phyloP scores from a whole-genome alignment of 2,797 vertebrate species.

The Hydrolagus colliei region DNA sequence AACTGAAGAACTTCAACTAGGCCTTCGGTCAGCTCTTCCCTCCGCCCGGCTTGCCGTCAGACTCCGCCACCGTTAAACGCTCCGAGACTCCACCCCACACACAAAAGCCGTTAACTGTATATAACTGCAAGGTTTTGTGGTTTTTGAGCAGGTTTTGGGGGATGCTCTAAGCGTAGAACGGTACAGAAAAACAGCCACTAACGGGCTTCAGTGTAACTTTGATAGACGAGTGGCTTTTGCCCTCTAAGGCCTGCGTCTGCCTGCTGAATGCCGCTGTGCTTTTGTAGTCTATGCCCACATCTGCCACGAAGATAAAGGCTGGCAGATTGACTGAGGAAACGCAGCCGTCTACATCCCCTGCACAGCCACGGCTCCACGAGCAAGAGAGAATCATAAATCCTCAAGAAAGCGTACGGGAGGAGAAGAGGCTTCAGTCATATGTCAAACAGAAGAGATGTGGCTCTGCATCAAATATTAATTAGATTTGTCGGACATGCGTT shows the following conservation, averaged over 20 bases:
- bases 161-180: background rate
- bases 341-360: slow-evolving; percentile 32
- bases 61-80: too few species aligned
- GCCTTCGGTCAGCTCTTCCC: too few species aligned
- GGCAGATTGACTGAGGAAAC: slow-evolving; percentile 38
- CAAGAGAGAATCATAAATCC: slow-evolving; percentile 18
- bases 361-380: slow-evolving; percentile 35
- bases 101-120: too few species aligned
- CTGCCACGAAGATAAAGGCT: slow-evolving; percentile 36
- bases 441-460: slow-evolving; percentile 28
- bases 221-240: background rate
- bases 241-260: slow-evolving; percentile 25
- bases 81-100: too few species aligned
- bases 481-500: slow-evolving; percentile 41
- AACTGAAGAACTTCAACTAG: too few species aligned
- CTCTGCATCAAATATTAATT: slow-evolving; percentile 43
- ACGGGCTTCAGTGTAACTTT: background rate
- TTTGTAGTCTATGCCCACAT: slow-evolving; percentile 33
- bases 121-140: too few species aligned
- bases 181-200: background rate
- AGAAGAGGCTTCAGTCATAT: background rate
- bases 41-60: too few species aligned
- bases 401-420: slow-evolving; percentile 27
- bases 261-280: slow-evolving; percentile 31
- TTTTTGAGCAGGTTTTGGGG: too few species aligned